Evolutionary conservation across 2,113 vertebrate species (phyloP).

Genomic region (Thomomys bottae): DNA sequence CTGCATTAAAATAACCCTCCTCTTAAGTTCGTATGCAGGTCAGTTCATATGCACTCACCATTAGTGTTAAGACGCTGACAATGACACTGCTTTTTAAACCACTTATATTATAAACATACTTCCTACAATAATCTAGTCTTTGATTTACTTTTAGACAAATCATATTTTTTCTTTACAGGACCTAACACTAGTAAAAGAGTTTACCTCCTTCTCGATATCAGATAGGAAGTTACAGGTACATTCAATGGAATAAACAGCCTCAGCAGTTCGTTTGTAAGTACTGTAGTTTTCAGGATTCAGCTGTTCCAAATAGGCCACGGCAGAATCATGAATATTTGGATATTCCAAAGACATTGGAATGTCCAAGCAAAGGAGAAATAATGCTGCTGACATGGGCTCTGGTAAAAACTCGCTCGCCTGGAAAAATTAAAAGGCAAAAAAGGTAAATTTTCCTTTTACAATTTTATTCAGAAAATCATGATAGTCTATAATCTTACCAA

Average conservation of each 20-base stretch:
- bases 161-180: background rate
- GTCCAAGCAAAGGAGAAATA: conserved; percentile 93
- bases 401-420: conserved; percentile 91
- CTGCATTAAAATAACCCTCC: background rate
- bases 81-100: background rate
- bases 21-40: background rate
- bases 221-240: conserved; percentile 92
- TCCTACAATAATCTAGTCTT: background rate
- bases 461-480: conserved; percentile 13
- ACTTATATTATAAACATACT: background rate
- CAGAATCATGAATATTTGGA: conserved; percentile 90
- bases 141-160: conserved; percentile 4
- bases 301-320: conserved; percentile 95
- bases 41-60: background rate
- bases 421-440: conserved; percentile 38
- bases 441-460: background rate
- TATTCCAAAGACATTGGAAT: conserved; percentile 90
- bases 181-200: conserved; percentile 30
- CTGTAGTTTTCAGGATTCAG: conserved; percentile 91
- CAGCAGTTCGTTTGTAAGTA: conserved; percentile 89
- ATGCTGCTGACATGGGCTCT: conserved; percentile 87
- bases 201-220: conserved; percentile 91
- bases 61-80: background rate
- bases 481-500: background rate
- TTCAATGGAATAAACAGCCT: conserved; percentile 89